Conservation (phyloP, 1,140 invertebrate species). For the Conus betulinus region DNA sequence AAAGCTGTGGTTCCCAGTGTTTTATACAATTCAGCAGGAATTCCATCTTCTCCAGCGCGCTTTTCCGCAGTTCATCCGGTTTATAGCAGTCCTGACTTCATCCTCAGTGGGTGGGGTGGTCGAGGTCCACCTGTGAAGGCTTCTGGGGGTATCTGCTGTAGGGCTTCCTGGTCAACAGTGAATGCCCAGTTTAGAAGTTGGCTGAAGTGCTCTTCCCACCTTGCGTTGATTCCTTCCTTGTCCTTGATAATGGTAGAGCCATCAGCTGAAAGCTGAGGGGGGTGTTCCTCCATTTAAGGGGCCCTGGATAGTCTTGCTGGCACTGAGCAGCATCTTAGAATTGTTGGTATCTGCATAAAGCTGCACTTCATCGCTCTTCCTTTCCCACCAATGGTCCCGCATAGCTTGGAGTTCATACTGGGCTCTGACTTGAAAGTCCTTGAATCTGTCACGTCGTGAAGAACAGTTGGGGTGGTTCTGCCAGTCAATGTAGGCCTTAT, state of each 20-base stretch:
- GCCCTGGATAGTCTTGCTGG: neutral
- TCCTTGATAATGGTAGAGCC: too few species aligned
- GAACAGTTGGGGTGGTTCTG: too few species aligned
- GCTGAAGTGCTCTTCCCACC: too few species aligned
- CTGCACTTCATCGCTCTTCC: neutral
- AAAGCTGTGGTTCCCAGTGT: too few species aligned
- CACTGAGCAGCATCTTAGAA: neutral
- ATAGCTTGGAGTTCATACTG: neutral
- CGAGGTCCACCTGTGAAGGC: neutral
- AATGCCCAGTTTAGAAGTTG: too few species aligned
- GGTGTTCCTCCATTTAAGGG: neutral
- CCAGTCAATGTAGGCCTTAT: too few species aligned
- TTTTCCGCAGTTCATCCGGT: neutral
- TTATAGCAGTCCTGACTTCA: too few species aligned
- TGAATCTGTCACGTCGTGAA: too few species aligned
- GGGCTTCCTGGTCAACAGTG: too few species aligned
- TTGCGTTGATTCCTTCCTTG: too few species aligned
- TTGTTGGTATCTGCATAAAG: neutral
- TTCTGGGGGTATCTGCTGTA: neutral
- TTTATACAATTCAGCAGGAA: too few species aligned
- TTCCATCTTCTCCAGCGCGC: conserved; percentile 26
- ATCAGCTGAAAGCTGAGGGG: neutral
- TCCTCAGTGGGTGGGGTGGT: neutral
- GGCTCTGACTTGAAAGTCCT: neutral
- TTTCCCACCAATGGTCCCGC: conserved; percentile 8